These are phyloP conservation scores for Piezodorus guildinii DNA, from an alignment of 1,140 invertebrate species.

Conservation along the genomic window DNA sequence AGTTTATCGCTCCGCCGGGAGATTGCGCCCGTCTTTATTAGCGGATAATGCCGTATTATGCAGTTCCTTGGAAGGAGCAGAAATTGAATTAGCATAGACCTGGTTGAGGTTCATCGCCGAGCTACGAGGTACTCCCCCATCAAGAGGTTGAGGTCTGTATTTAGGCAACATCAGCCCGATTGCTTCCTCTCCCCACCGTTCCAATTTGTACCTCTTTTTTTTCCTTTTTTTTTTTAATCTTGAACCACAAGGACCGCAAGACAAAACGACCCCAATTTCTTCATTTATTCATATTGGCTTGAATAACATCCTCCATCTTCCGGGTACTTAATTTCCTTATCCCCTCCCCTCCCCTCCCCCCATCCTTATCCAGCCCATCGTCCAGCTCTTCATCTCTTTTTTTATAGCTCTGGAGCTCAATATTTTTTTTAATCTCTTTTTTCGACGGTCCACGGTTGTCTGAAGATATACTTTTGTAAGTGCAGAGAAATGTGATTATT, in stretches of 20 bases:
- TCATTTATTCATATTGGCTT: constrained; percentile 15
- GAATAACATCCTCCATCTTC: background rate
- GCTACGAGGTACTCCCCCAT: too few relatives aligned
- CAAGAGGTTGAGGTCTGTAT: background rate
- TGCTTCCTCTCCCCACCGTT: too few relatives aligned
- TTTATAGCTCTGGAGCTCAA: too few relatives aligned
- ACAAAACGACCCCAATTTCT: constrained; percentile 5
- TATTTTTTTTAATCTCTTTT: too few relatives aligned
- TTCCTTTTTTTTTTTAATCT: constrained; percentile 10
- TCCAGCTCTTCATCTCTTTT: background rate
- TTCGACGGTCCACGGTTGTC: too few relatives aligned
- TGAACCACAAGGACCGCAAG: background rate
- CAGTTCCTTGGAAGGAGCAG: background rate
- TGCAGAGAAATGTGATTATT: too few relatives aligned
- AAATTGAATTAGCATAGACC: constrained; percentile 10
- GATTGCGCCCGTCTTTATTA: too few relatives aligned
- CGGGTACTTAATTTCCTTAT: background rate
- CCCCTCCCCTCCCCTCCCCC: background rate
- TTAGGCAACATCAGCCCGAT: background rate
- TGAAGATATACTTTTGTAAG: too few relatives aligned
- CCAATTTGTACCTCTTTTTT: background rate
- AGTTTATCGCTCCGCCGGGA: too few relatives aligned
- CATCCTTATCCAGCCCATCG: background rate
- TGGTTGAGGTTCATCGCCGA: too few relatives aligned
- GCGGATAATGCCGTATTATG: too few relatives aligned